Evolutionary conservation across 92 coral and sea anemone species (phyloP).

Genomic region (Paragorgia papillata): DNA sequence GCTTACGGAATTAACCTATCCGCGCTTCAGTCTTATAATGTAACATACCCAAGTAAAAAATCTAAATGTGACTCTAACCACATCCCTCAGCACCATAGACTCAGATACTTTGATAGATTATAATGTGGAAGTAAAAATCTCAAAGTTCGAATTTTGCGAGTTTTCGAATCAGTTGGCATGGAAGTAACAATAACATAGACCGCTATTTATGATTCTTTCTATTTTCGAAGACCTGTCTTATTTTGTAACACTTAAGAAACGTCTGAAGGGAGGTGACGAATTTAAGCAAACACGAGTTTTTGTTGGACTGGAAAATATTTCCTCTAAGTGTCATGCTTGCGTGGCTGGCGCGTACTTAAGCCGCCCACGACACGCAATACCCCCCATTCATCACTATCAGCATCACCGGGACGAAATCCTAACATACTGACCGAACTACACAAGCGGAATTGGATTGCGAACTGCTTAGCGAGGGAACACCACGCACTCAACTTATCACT

Average conservation of each 20-base stretch:
- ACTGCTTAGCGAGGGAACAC: not conserved
- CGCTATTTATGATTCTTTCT: too few species aligned
- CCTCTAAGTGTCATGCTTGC: not conserved
- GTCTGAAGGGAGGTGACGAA: conserved; percentile 7
- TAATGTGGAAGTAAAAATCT: too few species aligned
- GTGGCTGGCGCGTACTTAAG: conserved; percentile 10
- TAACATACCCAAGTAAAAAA: too few species aligned
- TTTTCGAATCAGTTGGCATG: too few species aligned
- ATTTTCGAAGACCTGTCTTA: conserved; percentile 1
- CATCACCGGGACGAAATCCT: not conserved
- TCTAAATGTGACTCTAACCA: too few species aligned
- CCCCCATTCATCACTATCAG: not conserved
- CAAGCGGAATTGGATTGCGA: not conserved
- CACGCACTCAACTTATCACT: not conserved
- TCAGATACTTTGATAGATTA: too few species aligned
- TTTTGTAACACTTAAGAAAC: not conserved
- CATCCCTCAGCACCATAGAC: too few species aligned
- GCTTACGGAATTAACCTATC: too few species aligned
- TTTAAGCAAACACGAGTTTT: not conserved
- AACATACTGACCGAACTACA: not conserved
- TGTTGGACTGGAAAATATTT: conserved; percentile 7
- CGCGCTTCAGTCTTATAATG: too few species aligned
- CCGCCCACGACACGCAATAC: not conserved
- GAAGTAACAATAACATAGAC: too few species aligned
- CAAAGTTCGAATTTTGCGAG: too few species aligned